Evolutionary conservation across 2,888 invertebrate species (phyloP), one percentile per base, ranked within the genome.

Genomic region (Coenonympha arcania): DNA sequence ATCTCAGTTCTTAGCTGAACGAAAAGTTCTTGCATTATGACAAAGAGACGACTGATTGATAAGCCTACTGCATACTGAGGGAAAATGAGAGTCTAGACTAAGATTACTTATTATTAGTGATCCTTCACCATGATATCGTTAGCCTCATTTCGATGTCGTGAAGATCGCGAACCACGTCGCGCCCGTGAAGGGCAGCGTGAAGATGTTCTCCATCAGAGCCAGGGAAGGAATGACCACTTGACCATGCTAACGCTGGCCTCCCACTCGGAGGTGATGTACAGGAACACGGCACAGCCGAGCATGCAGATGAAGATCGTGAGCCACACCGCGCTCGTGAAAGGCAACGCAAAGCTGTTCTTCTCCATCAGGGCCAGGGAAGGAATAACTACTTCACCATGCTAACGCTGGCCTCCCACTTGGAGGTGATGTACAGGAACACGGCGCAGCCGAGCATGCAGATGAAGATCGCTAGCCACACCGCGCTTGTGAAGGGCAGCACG

Each of bases 261-360:
- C 85, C 82, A 87, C 42, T 76, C 79, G 0, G 88, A 83, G 1
- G 88, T 79, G 2, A 87, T 68, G 50, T 78, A 87, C 8, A 89
- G 65, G 37, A 88, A 75, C 1, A 77, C 56, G 0, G 85, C 72
- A 24, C 87, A 84, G 0, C 87, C 70, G 8, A 87, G 53, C 0
- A 89, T 76, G 39, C 90, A 78, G 0, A 86, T 71, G 8, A 85
- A 79, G 36, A 87, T 83, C 1, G 88, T 87, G 34, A 89, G 61
- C 92, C 92, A 92, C 0, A 92, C 92, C 0, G 79, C 73, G 0
- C 73, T 78, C 2, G 88, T 85, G 69, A 92, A 92, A 0, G 92
- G 88, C 76, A 70, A 90, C 92, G 60, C 76, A 70, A 90, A 92
- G 60, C 92, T 89, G 60, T 92, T 92, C n/a, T n/a, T n/a, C 40